Conservation (phyloP, 2,797 vertebrate genomes). For the Amblyraja radiata region DNA sequence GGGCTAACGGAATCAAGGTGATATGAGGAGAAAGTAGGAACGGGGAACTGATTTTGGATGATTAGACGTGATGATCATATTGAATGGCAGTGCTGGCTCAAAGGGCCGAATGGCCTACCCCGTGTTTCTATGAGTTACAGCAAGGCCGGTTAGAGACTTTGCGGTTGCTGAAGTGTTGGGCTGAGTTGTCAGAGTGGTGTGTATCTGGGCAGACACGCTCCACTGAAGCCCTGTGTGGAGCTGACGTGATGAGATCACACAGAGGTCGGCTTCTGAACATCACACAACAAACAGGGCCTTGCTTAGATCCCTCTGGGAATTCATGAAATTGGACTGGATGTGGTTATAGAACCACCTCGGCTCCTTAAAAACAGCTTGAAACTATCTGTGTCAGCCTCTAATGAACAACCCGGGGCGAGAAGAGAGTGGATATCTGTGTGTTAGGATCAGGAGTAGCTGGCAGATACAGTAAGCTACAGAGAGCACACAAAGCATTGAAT, state of each 20-base stretch:
- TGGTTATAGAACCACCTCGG: background rate
- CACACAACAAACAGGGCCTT: background rate
- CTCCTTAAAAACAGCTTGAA: background rate
- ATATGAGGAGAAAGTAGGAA: no score
- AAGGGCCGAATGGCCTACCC: no score
- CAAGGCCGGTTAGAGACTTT: background rate
- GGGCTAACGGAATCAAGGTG: no score
- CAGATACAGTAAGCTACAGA: no score
- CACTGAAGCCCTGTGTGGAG: background rate
- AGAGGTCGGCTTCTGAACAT: background rate
- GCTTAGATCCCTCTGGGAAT: background rate
- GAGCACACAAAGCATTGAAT: background rate
- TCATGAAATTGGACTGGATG: background rate
- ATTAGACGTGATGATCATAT: no score
- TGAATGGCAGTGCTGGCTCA: no score
- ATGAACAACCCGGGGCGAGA: background rate
- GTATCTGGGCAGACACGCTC: background rate
- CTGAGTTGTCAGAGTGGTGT: background rate
- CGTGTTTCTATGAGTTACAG: no score
- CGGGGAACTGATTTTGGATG: no score
- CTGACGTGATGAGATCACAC: background rate
- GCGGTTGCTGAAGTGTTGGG: background rate
- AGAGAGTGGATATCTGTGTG: background rate
- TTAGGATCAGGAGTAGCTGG: background rate
- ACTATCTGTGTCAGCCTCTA: background rate